Percentiles rank a stretch among this genome's conserved stretches.
Evolutionary conservation across 2,113 vertebrate genomes (phyloP).

Genomic region (Sclerurus mexicanus): DNA sequence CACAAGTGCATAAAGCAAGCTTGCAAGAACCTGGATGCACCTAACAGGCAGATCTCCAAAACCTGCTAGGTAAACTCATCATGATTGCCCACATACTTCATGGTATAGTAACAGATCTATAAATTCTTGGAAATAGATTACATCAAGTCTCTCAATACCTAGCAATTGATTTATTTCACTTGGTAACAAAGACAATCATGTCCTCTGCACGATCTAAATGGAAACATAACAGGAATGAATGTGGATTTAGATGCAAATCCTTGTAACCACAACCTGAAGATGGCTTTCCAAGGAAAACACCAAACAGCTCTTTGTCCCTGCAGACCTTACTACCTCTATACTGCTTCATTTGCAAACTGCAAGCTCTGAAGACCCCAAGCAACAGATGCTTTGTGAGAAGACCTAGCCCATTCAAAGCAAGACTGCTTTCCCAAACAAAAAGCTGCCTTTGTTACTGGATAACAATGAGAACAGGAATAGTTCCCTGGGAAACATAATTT

Average conservation of each 20-base stretch:
- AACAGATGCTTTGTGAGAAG: neutral
- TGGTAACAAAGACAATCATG: neutral
- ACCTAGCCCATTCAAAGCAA: neutral
- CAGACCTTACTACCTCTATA: neutral
- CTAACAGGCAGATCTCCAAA: neutral
- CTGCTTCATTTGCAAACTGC: neutral
- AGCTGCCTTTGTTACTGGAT: neutral
- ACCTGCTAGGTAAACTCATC: neutral
- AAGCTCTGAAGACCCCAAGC: neutral
- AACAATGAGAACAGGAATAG: neutral
- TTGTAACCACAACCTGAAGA: neutral
- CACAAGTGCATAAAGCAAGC: neutral
- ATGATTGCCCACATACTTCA: neutral
- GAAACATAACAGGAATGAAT: neutral
- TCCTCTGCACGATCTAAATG: neutral
- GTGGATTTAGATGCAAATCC: constrained; percentile 2
- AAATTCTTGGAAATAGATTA: neutral
- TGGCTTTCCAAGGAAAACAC: constrained; percentile 29
- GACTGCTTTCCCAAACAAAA: constrained; percentile 2
- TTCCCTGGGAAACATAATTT: constrained; percentile 46
- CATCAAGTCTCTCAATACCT: neutral
- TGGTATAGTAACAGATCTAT: neutral
- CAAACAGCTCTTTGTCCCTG: neutral
- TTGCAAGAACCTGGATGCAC: neutral
- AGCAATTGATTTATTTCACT: neutral